Percentiles rank a stretch among this genome's conserved stretches.
phyloP scores from a whole-genome alignment of 2,888 invertebrate species.

The Papilio gigon region DNA sequence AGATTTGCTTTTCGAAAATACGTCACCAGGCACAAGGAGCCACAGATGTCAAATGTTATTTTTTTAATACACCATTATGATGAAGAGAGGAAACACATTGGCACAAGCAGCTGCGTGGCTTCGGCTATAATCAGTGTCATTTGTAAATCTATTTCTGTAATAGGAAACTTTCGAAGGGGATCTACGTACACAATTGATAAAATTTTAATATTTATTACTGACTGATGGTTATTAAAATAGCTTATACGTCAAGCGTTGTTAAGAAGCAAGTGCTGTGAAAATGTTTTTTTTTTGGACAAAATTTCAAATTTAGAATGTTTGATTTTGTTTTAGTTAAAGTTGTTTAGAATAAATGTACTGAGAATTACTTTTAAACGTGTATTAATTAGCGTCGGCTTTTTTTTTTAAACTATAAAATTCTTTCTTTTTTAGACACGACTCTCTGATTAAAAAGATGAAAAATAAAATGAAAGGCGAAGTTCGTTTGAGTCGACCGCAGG shows the following conservation, averaged over 20 bases:
- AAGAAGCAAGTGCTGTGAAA: neutral
- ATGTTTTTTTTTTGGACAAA: neutral
- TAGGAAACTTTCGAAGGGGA: conserved; percentile 4
- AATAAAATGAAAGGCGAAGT: conserved; percentile 10
- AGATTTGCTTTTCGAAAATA: neutral
- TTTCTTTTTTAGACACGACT: neutral
- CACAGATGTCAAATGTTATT: conserved; percentile 5
- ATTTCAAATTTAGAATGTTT: neutral
- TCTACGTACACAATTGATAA: neutral
- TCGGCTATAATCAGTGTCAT: conserved; percentile 16
- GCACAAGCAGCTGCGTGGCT: conserved; percentile 43
- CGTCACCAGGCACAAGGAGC: neutral
- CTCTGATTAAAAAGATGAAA: conserved; percentile 3
- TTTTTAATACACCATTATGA: neutral
- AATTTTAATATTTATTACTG: neutral
- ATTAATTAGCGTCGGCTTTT: too few species aligned
- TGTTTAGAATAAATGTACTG: neutral
- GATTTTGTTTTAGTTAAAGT: too few species aligned
- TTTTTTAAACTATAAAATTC: too few species aligned
- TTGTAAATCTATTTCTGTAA: conserved; percentile 23
- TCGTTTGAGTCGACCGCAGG: conserved; percentile 31
- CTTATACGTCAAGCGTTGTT: too few species aligned
- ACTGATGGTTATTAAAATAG: too few species aligned
- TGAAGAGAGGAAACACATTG: conserved; percentile 49
- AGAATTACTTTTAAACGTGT: neutral